Conservation (phyloP, 1,140 invertebrate species). For the Drosophila bifasciata region DNA sequence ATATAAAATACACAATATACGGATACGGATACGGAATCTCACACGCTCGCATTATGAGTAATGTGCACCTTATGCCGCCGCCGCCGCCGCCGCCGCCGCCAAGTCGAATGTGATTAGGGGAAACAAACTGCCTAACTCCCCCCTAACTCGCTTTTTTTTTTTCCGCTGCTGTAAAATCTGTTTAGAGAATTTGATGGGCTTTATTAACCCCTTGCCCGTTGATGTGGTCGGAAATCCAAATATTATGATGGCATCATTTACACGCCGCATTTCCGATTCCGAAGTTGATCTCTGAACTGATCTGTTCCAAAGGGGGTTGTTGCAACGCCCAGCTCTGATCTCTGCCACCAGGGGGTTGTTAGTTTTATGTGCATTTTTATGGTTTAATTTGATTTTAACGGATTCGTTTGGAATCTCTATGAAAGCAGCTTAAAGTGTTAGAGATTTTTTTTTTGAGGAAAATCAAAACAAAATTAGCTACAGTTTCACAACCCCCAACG, state of each 20-base stretch:
- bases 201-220: conserved; percentile 79
- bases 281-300: conserved; percentile 61
- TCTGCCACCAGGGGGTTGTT: conserved; percentile 26
- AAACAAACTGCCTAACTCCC: conserved; percentile 1
- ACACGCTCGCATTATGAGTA: conserved; percentile 78
- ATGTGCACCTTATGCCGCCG: conserved; percentile 82
- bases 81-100: conserved; percentile 74
- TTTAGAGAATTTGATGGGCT: conserved; percentile 54
- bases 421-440: conserved; percentile 14
- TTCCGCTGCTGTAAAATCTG: conserved; percentile 19
- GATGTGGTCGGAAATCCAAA: conserved; percentile 71
- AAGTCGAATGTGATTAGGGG: conserved; percentile 71
- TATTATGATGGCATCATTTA: conserved; percentile 83
- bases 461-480: background rate
- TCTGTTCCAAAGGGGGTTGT: conserved; percentile 13
- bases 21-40: too few species aligned
- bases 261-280: conserved; percentile 79
- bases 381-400: conserved; percentile 65
- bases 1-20: conserved; percentile 24
- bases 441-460: background rate
- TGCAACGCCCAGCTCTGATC: background rate
- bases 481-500: background rate
- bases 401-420: background rate
- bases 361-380: conserved; percentile 50
- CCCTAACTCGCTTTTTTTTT: background rate